Evolutionary conservation across 2,888 invertebrate genomes (phyloP).

Genomic region (Drosophila macrospina): DNA sequence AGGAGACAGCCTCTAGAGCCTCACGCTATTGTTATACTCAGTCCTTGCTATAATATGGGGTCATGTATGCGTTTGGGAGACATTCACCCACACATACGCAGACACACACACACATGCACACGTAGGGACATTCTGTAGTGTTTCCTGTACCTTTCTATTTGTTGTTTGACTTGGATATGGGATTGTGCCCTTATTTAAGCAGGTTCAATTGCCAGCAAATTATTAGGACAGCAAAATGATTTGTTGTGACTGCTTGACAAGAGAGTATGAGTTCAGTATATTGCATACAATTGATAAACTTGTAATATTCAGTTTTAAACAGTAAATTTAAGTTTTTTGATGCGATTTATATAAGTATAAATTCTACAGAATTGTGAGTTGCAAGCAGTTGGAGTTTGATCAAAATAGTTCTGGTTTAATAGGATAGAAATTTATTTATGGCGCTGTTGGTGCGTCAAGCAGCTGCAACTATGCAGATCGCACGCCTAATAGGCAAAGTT

Average conservation of each 20-base stretch:
- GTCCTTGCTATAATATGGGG: slow-evolving; percentile 34
- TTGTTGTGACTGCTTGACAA: slow-evolving; percentile 29
- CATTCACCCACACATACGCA: slow-evolving; percentile 33
- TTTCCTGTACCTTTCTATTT: slow-evolving; percentile 9
- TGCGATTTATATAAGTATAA: too few species aligned
- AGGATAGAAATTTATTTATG: background rate
- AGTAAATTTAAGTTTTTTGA: too few species aligned
- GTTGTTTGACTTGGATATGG: slow-evolving; percentile 11
- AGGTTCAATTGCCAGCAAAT: slow-evolving; percentile 48
- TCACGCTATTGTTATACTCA: slow-evolving; percentile 69
- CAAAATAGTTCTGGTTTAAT: background rate
- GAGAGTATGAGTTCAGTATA: too few species aligned
- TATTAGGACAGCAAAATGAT: slow-evolving; percentile 19
- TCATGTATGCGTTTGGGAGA: slow-evolving; percentile 46
- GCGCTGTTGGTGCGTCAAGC: background rate
- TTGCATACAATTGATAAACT: too few species aligned
- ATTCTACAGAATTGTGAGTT: too few species aligned
- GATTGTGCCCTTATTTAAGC: slow-evolving; percentile 20
- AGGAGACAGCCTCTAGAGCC: slow-evolving; percentile 34
- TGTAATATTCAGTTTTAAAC: too few species aligned
- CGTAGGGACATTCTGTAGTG: slow-evolving; percentile 9
- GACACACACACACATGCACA: slow-evolving; percentile 21
- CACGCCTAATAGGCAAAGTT: slow-evolving; percentile 73
- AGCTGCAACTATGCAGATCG: slow-evolving; percentile 38
- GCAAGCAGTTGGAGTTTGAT: background rate